These are phyloP conservation scores for Pyrochroa serraticornis DNA, from an alignment of 2,888 invertebrate genomes.

Conservation along the genomic window DNA sequence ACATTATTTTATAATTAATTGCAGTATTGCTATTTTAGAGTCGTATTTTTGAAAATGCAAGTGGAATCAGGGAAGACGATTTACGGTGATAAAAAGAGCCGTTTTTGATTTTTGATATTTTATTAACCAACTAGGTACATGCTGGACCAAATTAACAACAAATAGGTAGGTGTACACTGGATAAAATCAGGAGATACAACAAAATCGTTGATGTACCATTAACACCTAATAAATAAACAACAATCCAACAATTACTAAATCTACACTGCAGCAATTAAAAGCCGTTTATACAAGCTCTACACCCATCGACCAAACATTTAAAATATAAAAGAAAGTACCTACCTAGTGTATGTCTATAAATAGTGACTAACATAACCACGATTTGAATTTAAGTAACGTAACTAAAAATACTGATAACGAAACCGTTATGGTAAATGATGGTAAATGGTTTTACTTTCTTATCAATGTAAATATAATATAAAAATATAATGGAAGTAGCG, in stretches of 20 bases:
- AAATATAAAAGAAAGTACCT: background rate
- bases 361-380: background rate
- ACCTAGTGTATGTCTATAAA: background rate
- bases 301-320: background rate
- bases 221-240: constrained; percentile 16
- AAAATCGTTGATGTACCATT: background rate
- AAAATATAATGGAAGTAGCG: constrained; percentile 32
- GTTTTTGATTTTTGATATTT: no score
- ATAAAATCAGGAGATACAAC: constrained; percentile 1
- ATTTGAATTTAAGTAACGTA: background rate
- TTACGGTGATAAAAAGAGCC: no score
- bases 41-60: no score
- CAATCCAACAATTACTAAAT: constrained; percentile 19
- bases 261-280: constrained; percentile 8
- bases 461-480: constrained; percentile 27
- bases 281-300: constrained; percentile 1
- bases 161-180: no score
- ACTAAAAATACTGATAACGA: background rate
- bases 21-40: no score
- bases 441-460: background rate
- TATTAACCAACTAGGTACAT: no score
- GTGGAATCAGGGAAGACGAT: no score
- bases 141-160: no score
- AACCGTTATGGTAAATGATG: no score
- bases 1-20: no score